These are phyloP conservation scores for Lophotis ruficrista DNA, from an alignment of 2,113 vertebrate genomes.

Conservation along the genomic window DNA sequence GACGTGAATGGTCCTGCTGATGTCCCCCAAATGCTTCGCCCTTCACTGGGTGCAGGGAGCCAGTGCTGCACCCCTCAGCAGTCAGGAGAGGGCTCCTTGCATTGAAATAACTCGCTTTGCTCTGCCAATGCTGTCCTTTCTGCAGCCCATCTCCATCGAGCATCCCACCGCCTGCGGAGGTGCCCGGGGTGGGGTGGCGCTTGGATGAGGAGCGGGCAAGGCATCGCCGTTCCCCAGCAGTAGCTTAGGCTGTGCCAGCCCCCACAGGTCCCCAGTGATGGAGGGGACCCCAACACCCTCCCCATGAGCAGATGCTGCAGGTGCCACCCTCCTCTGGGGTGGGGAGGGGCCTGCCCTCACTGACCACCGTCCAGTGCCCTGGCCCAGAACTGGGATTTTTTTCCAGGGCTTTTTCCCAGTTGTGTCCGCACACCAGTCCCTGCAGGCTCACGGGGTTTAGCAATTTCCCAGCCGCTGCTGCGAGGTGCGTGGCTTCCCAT, in stretches of 20 bases:
- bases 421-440: background rate
- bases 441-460: background rate
- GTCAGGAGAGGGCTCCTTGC: background rate
- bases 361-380: background rate
- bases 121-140: background rate
- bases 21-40: background rate
- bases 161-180: background rate
- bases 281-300: background rate
- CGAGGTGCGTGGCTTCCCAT: fast-evolving
- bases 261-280: fast-evolving
- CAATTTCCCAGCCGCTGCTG: background rate
- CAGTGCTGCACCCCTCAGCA: background rate
- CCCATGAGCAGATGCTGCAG: background rate
- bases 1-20: background rate
- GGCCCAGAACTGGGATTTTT: background rate
- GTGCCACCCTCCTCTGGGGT: background rate
- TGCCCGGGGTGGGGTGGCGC: background rate
- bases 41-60: background rate
- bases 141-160: background rate
- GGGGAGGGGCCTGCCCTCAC: background rate
- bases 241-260: background rate
- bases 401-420: background rate
- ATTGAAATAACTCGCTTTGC: background rate
- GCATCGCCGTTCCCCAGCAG: background rate
- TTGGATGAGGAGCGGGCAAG: background rate